phyloP scores from a whole-genome alignment of 2,113 vertebrate genomes.

The Chloroceryle aenea region DNA sequence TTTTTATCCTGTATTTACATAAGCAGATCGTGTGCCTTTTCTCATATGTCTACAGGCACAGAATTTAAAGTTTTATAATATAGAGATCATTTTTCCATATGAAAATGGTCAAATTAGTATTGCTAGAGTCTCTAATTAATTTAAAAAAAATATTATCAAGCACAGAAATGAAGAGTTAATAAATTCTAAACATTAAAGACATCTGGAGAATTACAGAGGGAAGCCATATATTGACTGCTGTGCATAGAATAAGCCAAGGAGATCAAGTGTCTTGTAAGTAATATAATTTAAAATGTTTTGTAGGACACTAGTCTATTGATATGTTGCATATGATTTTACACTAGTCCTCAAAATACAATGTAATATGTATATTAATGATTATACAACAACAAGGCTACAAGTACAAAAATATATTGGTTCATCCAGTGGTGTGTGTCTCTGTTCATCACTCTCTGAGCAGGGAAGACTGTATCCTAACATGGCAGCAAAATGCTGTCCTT shows the following conservation, averaged over 20 bases:
- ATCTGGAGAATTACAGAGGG: background rate
- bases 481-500: background rate
- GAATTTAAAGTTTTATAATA: background rate
- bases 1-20: background rate
- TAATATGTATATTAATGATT: conserved; percentile 8
- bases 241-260: background rate
- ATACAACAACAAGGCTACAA: background rate
- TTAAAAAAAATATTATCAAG: background rate
- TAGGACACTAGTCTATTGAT: background rate
- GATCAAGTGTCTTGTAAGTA: background rate
- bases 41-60: fast-evolving
- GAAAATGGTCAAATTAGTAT: background rate
- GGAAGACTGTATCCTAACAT: background rate
- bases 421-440: background rate
- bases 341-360: conserved; percentile 15
- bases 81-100: background rate
- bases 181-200: background rate
- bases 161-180: background rate
- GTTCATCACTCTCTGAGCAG: background rate
- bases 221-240: background rate
- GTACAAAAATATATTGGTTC: background rate
- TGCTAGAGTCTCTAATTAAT: background rate
- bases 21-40: background rate
- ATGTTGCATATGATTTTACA: background rate
- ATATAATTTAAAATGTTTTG: background rate